phyloP scores from a whole-genome alignment of 2,797 vertebrate genomes.

The Paedocypris micromegethes region DNA sequence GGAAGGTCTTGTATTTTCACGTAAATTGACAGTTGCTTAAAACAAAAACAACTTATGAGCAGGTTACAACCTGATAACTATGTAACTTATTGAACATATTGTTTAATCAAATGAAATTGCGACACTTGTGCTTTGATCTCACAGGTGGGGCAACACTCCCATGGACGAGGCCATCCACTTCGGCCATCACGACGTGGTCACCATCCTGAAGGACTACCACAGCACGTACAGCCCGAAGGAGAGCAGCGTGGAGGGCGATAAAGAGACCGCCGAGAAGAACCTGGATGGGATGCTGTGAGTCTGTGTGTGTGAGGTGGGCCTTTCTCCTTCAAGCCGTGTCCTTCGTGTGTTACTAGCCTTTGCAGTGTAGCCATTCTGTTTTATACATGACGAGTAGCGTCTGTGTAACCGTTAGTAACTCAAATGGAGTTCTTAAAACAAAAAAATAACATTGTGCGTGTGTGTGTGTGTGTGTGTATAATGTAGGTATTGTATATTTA shows the following conservation, averaged over 20 bases:
- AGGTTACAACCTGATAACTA: too few relatives aligned
- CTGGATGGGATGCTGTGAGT: conserved; percentile 86
- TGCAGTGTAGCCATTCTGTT: background rate
- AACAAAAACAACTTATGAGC: too few relatives aligned
- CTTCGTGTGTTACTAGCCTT: background rate
- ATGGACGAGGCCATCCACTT: conserved; percentile 98
- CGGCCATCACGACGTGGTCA: conserved; percentile 94
- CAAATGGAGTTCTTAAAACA: too few relatives aligned
- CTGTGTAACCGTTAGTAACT: too few relatives aligned
- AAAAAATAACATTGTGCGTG: too few relatives aligned
- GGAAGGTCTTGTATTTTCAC: too few relatives aligned
- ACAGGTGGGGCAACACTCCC: conserved; percentile 96
- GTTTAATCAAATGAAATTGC: background rate
- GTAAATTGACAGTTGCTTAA: too few relatives aligned
- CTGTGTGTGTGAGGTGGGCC: conserved; percentile 11
- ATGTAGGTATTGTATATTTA: background rate
- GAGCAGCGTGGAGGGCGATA: conserved; percentile 55
- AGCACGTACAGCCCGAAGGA: conserved; percentile 83
- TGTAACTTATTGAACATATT: background rate
- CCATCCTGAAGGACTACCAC: conserved; percentile 92
- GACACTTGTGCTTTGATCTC: background rate
- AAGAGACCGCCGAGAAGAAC: conserved; percentile 87
- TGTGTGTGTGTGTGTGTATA: background rate
- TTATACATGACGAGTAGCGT: too few relatives aligned
- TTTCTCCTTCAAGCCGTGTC: background rate